Base-by-base conservation (phyloP, 2,797 vertebrate genomes). In the Sorex maritimensis region DNA sequence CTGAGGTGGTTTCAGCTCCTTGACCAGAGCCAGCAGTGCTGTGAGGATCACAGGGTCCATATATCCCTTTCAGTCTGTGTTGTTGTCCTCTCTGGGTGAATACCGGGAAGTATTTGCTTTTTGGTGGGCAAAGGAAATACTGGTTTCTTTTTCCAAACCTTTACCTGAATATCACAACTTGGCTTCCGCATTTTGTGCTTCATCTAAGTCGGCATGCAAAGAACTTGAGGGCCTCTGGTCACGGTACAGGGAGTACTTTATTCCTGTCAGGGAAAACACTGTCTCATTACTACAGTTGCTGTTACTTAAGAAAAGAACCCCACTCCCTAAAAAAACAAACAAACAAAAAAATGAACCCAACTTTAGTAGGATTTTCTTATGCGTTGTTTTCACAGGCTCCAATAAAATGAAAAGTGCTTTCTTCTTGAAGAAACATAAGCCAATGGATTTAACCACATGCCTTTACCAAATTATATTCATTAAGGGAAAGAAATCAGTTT, bases 311-410 rank as follows among this genome's bases (percentile, higher is more conserved):
- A 23, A 23, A 23, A 52, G 49, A 52, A 52, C 49, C 49, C 49
- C 13, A 2, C 49, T 9, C 41, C 41, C 41, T 44, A 44, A 44
- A 44, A 44, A 44, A 44, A 7, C 49, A 52, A 52, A 11, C 13
- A 52, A 52, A 52, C 49, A 52, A 19, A 61, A 61, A 61, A 61
- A 58, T 44, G 6, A 58, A 65, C 9, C 93, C 1, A 41, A 58
- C 7, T 69, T 74, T 49, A 19, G 0, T 58, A 82, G 13, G 38
- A 49, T 93, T 90, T 91, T 88, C 46, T 84, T 13, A 85, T 34
- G 41, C 38, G 46, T 77, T 86, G 44, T 85, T 92, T 92, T 89
- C 21, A 89, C 1, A 90, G 83, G 75, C n/a, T 44, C 38, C 74
- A 65, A 46, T 88, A 24, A 38, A 26, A 61, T 83, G 2, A 86